Evolutionary conservation across 2,888 invertebrate species (phyloP), one percentile per base, ranked within the genome.

Genomic region (Diplazon laetatorius): DNA sequence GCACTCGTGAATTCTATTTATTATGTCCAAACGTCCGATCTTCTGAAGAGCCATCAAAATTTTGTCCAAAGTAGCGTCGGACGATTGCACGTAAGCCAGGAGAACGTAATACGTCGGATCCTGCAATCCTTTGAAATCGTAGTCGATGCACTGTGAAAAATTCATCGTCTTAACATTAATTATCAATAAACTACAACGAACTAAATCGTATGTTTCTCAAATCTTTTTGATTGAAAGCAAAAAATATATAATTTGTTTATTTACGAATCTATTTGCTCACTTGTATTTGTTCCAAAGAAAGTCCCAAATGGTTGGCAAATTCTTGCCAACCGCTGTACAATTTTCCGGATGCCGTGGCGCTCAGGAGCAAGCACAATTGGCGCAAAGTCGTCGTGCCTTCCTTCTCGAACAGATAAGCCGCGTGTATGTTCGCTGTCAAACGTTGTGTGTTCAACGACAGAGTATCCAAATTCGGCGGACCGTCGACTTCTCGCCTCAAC

Each of bases 61-160:
- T 87, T 92, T 93, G 80, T 93, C 93, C 65, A 93, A 84, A 25
- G 93, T 93, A 48, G 93, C 92, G 72, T 92, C 92, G 22, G 91
- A 91, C 83, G 91, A 91, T 89, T 93, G 93, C 78, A 91, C 91
- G 82, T 91, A 93, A 5, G 93, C 91, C 87, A 92, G 91, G 44
- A 93, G 85, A 0, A 93, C 92, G 80, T 92, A 91, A 82, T 93
- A 93, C 16, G 92, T 93, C 66, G 92, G 93, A 83, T 93, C 93
- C 76, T 89, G 84, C 6, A 85, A 62, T 72, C 92, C 92, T 82
- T 91, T 92, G 14, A 93, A 92, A 63, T 92, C 91, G 84, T 93
- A 92, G 84, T 91, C 92, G 80, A 93, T 93, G 76, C 93, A 87
- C 85, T 88, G 20, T 14, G 69, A 55, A 73, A 50, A 72, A 35